Evolutionary conservation across 2,797 vertebrate genomes (phyloP).

Genomic region (Chelonia mydas): DNA sequence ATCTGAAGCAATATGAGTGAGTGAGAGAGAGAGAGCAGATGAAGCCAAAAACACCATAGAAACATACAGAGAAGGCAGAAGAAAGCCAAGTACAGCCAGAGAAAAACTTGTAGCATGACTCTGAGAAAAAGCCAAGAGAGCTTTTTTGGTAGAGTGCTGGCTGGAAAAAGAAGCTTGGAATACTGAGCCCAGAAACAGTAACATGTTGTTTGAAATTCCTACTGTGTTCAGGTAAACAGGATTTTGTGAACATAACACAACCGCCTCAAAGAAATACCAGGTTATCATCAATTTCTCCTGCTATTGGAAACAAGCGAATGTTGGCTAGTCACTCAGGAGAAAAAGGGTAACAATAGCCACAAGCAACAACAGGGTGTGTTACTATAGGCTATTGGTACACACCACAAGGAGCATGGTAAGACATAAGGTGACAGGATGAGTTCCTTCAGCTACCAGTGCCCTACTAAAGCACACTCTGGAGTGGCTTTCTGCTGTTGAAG

Average conservation of each 20-base stretch:
- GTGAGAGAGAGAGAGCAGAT: background rate
- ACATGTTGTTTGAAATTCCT: background rate
- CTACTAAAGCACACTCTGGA: background rate
- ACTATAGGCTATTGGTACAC: background rate
- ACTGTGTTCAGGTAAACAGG: background rate
- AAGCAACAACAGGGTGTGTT: background rate
- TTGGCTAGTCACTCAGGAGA: background rate
- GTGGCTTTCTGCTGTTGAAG: background rate
- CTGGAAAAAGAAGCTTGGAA: background rate
- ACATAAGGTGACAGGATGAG: background rate
- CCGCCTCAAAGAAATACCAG: background rate
- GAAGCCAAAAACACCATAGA: background rate
- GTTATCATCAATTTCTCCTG: background rate
- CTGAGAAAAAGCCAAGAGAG: background rate
- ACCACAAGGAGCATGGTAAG: rapidly evolving
- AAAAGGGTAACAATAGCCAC: background rate
- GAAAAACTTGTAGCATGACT: background rate
- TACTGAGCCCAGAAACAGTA: background rate
- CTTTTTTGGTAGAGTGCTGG: background rate
- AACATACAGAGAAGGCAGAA: background rate
- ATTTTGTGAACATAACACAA: background rate
- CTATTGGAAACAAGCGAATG: rapidly evolving
- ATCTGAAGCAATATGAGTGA: background rate
- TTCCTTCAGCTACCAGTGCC: background rate
- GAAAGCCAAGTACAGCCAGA: background rate